Percentiles rank a stretch among this genome's conserved stretches.
These are phyloP conservation scores for Lordiphosa stackelbergi DNA, from an alignment of 1,140 invertebrate species.

Conservation along the genomic window DNA sequence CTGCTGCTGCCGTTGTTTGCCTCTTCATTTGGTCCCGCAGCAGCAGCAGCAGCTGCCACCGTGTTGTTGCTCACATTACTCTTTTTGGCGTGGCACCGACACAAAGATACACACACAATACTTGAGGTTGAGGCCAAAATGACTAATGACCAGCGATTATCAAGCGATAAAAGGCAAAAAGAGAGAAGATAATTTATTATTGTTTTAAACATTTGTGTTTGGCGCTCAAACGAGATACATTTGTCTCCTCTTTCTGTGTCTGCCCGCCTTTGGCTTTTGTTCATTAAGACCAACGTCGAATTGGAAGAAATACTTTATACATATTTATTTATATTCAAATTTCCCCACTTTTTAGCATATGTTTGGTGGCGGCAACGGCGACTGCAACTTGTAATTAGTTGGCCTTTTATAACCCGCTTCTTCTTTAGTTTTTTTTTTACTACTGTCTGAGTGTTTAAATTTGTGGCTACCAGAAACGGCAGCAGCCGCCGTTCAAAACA, in stretches of 20 bases:
- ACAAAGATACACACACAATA: constrained; percentile 65
- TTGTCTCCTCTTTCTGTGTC: constrained; percentile 50
- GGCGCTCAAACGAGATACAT: constrained; percentile 73
- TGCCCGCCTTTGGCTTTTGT: constrained; percentile 31
- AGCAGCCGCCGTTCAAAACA: constrained; percentile 33
- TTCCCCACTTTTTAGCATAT: constrained; percentile 48
- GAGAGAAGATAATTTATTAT: constrained; percentile 71
- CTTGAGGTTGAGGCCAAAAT: constrained; percentile 73
- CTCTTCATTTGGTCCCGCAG: constrained; percentile 1
- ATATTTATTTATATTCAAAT: constrained; percentile 22
- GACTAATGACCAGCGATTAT: constrained; percentile 76
- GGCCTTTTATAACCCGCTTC: constrained; percentile 47
- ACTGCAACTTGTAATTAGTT: constrained; percentile 69
- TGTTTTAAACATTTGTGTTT: constrained; percentile 75
- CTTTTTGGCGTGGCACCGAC: constrained; percentile 66
- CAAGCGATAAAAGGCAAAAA: constrained; percentile 74
- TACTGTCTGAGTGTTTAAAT: constrained; percentile 59
- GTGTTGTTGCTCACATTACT: constrained; percentile 71
- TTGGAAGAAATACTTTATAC: constrained; percentile 17
- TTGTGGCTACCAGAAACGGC: constrained; percentile 56
- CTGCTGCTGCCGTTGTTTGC: constrained; percentile 24
- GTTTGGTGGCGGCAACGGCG: constrained; percentile 9
- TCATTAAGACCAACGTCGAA: constrained; percentile 55
- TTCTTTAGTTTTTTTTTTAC: constrained; percentile 28
- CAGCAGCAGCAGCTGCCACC: constrained; percentile 66